phyloP scores from a whole-genome alignment of 2,797 vertebrate genomes.

The Melanotaenia maccullochi region DNA sequence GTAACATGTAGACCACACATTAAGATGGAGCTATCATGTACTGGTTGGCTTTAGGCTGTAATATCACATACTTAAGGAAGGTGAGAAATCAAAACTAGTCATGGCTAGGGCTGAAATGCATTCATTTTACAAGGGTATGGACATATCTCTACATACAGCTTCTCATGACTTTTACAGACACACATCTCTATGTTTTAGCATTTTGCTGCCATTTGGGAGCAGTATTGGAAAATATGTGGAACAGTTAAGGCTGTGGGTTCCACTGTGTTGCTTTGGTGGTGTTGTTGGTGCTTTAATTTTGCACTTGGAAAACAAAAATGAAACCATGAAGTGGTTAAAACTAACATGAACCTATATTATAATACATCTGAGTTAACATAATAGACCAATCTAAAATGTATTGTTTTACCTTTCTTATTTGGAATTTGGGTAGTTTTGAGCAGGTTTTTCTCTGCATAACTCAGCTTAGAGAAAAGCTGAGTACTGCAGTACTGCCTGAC shows the following conservation, averaged over 20 bases:
- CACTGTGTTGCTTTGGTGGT: background rate
- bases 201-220: background rate
- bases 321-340: background rate
- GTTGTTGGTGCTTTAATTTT: background rate
- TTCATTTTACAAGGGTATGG: background rate
- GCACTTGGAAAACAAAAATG: background rate
- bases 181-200: background rate
- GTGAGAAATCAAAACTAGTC: background rate
- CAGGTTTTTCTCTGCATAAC: background rate
- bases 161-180: background rate
- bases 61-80: background rate
- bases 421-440: background rate
- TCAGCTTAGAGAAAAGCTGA: background rate
- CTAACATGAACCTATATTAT: background rate
- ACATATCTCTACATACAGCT: background rate
- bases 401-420: background rate
- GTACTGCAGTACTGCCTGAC: background rate
- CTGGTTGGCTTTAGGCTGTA: too few relatives aligned
- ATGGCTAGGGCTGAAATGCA: background rate
- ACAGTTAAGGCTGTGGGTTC: background rate
- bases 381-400: background rate
- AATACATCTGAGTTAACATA: conserved; percentile 9
- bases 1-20: background rate
- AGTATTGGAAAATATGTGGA: background rate
- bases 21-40: too few relatives aligned